Percentiles rank a stretch among this genome's conserved stretches.
Evolutionary conservation across 2,113 vertebrate genomes (phyloP).

Genomic region (human): GRCh38 chr3:127431001-127431500

Average conservation of each 20-base stretch:
- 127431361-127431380: not conserved
- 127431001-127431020: not conserved
- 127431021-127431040: not conserved
- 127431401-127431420: not conserved
- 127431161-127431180: constrained; percentile 40
- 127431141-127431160: not conserved
- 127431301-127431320: not conserved
- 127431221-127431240: not conserved
- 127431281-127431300: not conserved
- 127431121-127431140: constrained; percentile 7
- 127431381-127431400: not conserved
- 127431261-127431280: not conserved
- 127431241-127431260: not conserved
- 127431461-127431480: too few relatives aligned
- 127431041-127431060: not conserved
- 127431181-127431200: not conserved
- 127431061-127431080: not conserved
- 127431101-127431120: not conserved
- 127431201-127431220: not conserved
- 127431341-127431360: not conserved
- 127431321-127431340: not conserved
- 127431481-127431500: too few relatives aligned
- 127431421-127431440: not conserved
- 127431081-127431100: not conserved
- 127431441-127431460: too few relatives aligned